phyloP scores from a whole-genome alignment of 2,888 invertebrate genomes.

The Hylaea fasciaria region DNA sequence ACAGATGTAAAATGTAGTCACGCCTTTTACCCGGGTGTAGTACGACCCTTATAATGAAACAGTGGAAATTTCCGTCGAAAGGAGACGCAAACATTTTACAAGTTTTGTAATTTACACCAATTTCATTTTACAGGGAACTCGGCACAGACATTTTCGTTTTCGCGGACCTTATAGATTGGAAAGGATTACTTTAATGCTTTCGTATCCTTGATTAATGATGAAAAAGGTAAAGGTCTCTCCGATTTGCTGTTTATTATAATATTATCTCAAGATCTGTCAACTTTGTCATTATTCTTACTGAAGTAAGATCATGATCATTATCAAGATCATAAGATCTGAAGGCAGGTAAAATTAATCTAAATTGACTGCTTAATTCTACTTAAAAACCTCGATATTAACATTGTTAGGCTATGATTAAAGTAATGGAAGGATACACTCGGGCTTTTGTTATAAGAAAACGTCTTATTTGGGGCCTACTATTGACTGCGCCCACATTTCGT shows the following conservation, averaged over 20 bases:
- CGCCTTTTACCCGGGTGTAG: conserved; percentile 1
- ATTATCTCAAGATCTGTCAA: conserved; percentile 4
- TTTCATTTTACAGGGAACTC: conserved; percentile 74
- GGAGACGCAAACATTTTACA: conserved; percentile 74
- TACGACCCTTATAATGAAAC: conserved; percentile 70
- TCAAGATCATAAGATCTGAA: too few species aligned
- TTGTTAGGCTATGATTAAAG: too few species aligned
- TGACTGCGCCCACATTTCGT: conserved; percentile 20
- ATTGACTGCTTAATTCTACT: background rate
- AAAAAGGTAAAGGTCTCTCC: conserved; percentile 25
- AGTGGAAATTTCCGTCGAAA: conserved; percentile 70
- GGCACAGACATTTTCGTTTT: conserved; percentile 61
- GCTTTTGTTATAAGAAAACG: too few species aligned
- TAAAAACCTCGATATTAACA: too few species aligned
- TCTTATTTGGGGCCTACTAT: background rate
- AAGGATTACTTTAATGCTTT: conserved; percentile 64
- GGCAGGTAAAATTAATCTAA: background rate
- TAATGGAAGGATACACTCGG: too few species aligned
- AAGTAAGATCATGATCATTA: too few species aligned
- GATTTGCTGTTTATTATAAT: conserved; percentile 21
- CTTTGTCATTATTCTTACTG: background rate
- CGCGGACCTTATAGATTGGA: conserved; percentile 52
- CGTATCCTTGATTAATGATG: conserved; percentile 49
- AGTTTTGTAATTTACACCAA: conserved; percentile 79
- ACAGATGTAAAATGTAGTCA: too few species aligned